phyloP scores from a whole-genome alignment of 2,113 vertebrate genomes.

The Castor canadensis region DNA sequence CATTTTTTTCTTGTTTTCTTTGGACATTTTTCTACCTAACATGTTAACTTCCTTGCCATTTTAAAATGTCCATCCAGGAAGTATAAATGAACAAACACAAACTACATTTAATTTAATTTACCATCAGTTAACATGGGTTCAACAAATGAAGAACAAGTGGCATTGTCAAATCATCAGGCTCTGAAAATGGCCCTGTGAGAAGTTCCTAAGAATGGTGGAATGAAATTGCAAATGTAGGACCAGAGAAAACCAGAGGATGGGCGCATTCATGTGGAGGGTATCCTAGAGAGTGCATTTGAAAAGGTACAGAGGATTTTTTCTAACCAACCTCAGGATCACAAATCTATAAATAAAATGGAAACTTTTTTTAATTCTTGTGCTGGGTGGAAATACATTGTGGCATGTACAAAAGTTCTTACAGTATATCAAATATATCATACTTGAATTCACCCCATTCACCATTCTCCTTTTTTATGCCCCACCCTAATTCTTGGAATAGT shows the following conservation, averaged over 20 bases:
- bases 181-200: not conserved
- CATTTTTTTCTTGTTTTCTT: not conserved
- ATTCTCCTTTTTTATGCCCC: too few species aligned
- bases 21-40: not conserved
- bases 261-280: not conserved
- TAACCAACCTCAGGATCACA: not conserved
- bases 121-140: not conserved
- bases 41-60: not conserved
- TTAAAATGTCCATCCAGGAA: not conserved
- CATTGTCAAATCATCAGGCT: not conserved
- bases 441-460: too few species aligned
- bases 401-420: too few species aligned
- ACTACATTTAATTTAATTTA: not conserved
- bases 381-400: too few species aligned
- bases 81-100: not conserved
- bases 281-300: not conserved
- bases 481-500: too few species aligned
- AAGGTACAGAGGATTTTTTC: not conserved
- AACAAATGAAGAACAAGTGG: not conserved
- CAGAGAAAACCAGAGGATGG: not conserved
- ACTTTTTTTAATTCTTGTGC: too few species aligned
- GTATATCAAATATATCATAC: too few species aligned
- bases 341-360: not conserved
- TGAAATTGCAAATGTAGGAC: not conserved
- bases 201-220: not conserved